Conservation (phyloP, 2,113 vertebrate genomes). For the Neogale vison region DNA sequence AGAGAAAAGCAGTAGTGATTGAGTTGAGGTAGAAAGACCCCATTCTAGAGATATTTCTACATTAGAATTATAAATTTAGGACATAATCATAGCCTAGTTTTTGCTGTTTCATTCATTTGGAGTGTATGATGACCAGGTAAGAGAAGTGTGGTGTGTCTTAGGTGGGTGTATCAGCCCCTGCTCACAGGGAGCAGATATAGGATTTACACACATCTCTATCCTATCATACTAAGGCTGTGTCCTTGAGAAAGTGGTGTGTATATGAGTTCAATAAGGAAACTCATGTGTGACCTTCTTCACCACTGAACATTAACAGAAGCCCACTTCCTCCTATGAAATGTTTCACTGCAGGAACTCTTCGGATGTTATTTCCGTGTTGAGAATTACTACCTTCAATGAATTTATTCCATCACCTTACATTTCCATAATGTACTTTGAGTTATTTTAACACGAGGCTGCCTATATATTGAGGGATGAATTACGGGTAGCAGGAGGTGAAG, state of each 20-base stretch:
- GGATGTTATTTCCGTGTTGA: background rate
- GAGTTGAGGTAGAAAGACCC: background rate
- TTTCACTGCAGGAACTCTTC: background rate
- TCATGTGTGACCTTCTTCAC: background rate
- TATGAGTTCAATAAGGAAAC: background rate
- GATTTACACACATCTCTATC: background rate
- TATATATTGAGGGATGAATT: background rate
- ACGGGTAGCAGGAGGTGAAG: background rate
- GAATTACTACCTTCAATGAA: background rate
- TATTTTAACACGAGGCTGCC: background rate
- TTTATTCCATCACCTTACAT: background rate
- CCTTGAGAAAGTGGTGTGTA: background rate
- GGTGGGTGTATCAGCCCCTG: background rate
- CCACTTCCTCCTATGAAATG: background rate
- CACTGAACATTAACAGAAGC: background rate
- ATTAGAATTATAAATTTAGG: background rate
- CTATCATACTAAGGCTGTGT: background rate
- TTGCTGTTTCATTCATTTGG: background rate
- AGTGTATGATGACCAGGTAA: background rate
- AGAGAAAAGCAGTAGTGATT: background rate
- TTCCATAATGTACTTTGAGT: background rate
- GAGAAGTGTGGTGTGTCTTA: background rate
- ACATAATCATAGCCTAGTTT: background rate
- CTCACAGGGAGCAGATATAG: background rate
- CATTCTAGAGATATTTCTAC: background rate